Conservation (phyloP, 1,140 invertebrate genomes). For the Drosophila sturtevanti region DNA sequence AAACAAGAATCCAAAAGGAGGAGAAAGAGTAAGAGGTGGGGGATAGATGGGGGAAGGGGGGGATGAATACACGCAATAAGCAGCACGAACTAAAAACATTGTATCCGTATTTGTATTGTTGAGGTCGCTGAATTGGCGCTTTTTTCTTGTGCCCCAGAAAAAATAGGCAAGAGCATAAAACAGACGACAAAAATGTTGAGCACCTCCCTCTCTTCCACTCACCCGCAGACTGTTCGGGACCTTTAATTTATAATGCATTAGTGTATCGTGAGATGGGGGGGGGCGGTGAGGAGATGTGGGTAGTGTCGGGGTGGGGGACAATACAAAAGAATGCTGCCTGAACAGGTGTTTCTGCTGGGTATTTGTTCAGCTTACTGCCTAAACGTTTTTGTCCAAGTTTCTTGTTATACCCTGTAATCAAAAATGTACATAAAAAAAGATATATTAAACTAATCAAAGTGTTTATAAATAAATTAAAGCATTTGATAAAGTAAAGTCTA, state of each 20-base stretch:
- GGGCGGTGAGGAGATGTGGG: no score
- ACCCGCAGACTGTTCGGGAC: constrained; percentile 19
- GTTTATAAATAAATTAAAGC: no score
- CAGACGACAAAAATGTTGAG: constrained; percentile 49
- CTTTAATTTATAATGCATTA: constrained; percentile 53
- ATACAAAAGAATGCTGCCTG: background rate
- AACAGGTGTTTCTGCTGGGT: constrained; percentile 11
- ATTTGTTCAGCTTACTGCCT: constrained; percentile 37
- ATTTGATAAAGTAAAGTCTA: no score
- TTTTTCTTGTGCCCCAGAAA: constrained; percentile 44
- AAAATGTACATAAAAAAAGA: background rate
- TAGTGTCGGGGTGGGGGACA: no score
- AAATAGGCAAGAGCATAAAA: constrained; percentile 43
- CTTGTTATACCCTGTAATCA: background rate
- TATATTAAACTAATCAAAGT: background rate
- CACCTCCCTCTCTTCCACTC: background rate
- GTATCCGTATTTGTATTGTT: constrained; percentile 16
- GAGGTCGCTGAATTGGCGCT: constrained; percentile 65
- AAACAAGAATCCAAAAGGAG: constrained; percentile 21
- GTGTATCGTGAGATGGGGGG: constrained; percentile 7
- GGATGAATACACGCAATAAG: constrained; percentile 63
- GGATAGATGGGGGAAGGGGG: background rate
- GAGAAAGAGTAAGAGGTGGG: constrained; percentile 42
- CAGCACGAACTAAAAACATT: constrained; percentile 57
- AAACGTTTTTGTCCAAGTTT: constrained; percentile 20